Conservation (phyloP, 2,888 invertebrate species). For the Platycheirus rosarum region DNA sequence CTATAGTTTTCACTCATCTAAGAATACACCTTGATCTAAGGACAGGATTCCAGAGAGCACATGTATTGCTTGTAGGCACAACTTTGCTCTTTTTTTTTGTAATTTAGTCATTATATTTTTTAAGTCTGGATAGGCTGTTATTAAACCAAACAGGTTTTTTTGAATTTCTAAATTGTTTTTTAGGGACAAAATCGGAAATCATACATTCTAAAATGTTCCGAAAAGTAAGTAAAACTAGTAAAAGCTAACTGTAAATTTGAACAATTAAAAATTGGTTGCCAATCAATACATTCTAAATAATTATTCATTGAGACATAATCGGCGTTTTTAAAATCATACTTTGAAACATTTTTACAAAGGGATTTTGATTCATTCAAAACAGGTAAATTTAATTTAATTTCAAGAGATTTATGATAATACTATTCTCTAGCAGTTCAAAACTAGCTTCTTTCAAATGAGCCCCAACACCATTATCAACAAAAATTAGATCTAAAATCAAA, state of each 20-base stretch:
- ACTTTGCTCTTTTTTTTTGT: too few species aligned
- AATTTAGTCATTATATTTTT: too few species aligned
- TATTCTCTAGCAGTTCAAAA: not conserved
- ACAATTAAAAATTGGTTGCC: slow-evolving; percentile 21
- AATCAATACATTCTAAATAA: slow-evolving; percentile 21
- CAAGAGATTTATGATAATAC: slow-evolving; percentile 7
- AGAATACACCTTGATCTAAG: too few species aligned
- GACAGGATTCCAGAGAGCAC: too few species aligned
- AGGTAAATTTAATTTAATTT: too few species aligned
- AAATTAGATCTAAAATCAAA: slow-evolving; percentile 19
- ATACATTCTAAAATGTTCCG: not conserved
- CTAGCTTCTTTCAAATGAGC: slow-evolving; percentile 7
- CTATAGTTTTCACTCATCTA: too few species aligned
- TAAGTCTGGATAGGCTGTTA: not conserved
- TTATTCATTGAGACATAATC: slow-evolving; percentile 1
- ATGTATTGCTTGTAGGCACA: too few species aligned
- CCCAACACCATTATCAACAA: slow-evolving; percentile 3
- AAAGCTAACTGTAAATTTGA: not conserved
- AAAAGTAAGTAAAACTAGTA: slow-evolving; percentile 6
- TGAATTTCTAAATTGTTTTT: not conserved
- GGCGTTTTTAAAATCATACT: slow-evolving; percentile 20
- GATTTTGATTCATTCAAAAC: too few species aligned
- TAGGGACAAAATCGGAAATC: not conserved
- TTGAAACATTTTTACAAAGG: slow-evolving; percentile 7
- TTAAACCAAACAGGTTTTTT: too few species aligned